Percentiles rank a stretch among this genome's conserved stretches.
phyloP scores from a whole-genome alignment of 1,140 invertebrate genomes.

The Rhyzopertha dominica region DNA sequence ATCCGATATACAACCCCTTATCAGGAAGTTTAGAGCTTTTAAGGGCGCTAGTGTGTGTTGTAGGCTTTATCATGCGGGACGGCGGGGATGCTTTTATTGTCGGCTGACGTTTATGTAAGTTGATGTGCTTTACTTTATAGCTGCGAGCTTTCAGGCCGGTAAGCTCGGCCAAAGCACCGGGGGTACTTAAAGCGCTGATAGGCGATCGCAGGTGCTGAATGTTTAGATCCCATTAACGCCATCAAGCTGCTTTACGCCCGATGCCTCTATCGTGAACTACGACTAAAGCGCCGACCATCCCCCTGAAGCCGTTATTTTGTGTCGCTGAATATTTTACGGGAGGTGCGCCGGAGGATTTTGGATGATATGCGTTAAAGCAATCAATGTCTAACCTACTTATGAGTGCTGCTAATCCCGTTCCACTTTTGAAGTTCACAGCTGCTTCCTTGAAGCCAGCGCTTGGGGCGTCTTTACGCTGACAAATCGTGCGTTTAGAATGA shows the following conservation, averaged over 20 bases:
- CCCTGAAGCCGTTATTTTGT: too few species aligned
- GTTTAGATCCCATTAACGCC: slow-evolving; percentile 39
- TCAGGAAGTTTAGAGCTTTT: slow-evolving; percentile 21
- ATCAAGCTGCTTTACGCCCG: slow-evolving; percentile 22
- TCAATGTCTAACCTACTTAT: too few species aligned
- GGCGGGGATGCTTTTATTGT: slow-evolving; percentile 31
- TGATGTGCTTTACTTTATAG: slow-evolving; percentile 35
- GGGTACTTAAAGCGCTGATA: slow-evolving; percentile 32
- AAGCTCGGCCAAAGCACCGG: too few species aligned
- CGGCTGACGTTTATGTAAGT: slow-evolving; percentile 32
- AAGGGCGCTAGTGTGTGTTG: slow-evolving; percentile 20
- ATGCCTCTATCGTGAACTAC: slow-evolving; percentile 21
- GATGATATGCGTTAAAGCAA: too few species aligned
- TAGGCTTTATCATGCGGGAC: slow-evolving; percentile 16
- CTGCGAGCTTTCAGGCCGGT: slow-evolving; percentile 33
- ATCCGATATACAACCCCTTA: too few species aligned
- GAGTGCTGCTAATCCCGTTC: too few species aligned
- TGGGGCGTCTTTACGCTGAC: too few species aligned
- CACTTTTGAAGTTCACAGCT: too few species aligned
- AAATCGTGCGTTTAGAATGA: too few species aligned
- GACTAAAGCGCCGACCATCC: slow-evolving; percentile 7
- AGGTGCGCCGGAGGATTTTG: too few species aligned
- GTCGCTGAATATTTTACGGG: too few species aligned
- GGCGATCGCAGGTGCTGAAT: slow-evolving; percentile 36
- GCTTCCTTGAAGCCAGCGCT: too few species aligned